Evolutionary conservation across 2,888 invertebrate genomes (phyloP).

Genomic region (Cephus sareptanus): DNA sequence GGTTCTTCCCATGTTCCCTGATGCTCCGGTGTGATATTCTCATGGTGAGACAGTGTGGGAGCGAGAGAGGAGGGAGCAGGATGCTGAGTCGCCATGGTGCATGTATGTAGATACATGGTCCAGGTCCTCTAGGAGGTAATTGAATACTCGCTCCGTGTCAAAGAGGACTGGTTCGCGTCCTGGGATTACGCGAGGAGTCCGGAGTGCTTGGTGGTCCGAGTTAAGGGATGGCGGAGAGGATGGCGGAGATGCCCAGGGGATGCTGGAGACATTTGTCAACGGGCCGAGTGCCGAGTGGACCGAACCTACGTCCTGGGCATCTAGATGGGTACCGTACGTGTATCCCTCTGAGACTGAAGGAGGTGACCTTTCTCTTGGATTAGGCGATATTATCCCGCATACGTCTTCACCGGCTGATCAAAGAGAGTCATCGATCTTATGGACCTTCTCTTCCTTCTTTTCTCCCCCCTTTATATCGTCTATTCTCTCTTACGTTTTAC

Average conservation of each 20-base stretch:
- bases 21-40: no score
- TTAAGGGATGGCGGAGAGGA: constrained; percentile 42
- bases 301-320: constrained; percentile 20
- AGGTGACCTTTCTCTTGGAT: constrained; percentile 45
- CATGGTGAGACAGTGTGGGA: neutral
- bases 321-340: constrained; percentile 44
- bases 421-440: constrained; percentile 31
- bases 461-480: constrained; percentile 1
- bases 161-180: constrained; percentile 41
- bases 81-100: neutral
- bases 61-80: neutral
- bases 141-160: constrained; percentile 49
- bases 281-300: constrained; percentile 61
- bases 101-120: neutral
- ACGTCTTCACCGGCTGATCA: constrained; percentile 51
- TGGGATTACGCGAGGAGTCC: constrained; percentile 33
- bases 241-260: constrained; percentile 50
- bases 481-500: constrained; percentile 7
- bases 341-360: constrained; percentile 51
- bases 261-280: constrained; percentile 64
- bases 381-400: constrained; percentile 59
- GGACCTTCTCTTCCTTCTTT: constrained; percentile 3
- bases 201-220: constrained; percentile 31
- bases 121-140: constrained; percentile 45
- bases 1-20: no score